Evolutionary conservation across 1,140 invertebrate genomes (phyloP), one percentile per base, ranked within the genome.

Genomic region (Agraylea sexmaculata): DNA sequence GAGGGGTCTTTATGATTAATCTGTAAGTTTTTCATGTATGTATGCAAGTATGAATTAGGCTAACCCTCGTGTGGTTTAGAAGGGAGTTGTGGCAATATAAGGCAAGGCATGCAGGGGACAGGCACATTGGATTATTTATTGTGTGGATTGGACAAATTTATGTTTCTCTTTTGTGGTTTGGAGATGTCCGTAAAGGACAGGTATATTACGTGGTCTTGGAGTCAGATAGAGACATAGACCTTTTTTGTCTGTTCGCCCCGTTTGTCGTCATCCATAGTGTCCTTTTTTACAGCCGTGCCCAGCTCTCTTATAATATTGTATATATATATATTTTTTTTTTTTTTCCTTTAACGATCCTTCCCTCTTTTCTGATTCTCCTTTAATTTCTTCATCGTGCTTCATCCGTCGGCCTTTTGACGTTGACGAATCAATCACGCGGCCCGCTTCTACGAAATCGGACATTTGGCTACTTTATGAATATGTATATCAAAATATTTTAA

Each of bases 91-190:
- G 17, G 18, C 12, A n/a, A 16, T 12, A 10, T 17, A 27, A 16
- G 21, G 23, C n/a, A 18, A 18, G 16, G 42, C 22, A 33, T 21
- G 38, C 13, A 40, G 38, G 40, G 33, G 12, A 22, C n/a, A 37
- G 17, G n/a, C 8, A 33, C 32, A 32, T 27, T 5, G 46, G 47
- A 45, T 45, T 48, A 45, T 45, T 49, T 49, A 49, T 45, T 43
- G 37, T 46, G 33, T 21, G 47, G 47, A 43, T 45, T 40, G 37
- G 40, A 46, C 47, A 49, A 49, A 49, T 49, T 49, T 49, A 49
- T 49, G 47, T 46, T 46, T 33, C 42, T 36, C 47, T 30, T 45
- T 49, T 49, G 47, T 49, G 47, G 47, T 43, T 43, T 43, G 31
- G 40, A 49, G 41, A 46, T 42, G 32, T 46, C n/a, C n/a, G n/a